Evolutionary conservation across 2,888 invertebrate genomes (phyloP).

Genomic region (Pyrocoelia pectoralis): DNA sequence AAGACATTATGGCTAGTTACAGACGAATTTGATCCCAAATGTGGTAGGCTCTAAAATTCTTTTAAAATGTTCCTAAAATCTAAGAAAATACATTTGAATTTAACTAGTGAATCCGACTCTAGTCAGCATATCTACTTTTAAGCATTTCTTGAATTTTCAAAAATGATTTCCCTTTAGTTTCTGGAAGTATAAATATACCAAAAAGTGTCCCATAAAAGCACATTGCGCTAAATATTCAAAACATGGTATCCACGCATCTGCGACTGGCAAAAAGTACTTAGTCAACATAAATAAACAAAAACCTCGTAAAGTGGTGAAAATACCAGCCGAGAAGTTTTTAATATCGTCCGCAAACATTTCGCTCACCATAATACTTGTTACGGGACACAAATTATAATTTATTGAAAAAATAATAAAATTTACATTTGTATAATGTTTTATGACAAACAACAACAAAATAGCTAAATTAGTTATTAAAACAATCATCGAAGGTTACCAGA

Average conservation of each 20-base stretch:
- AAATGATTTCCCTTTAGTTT: slow-evolving; percentile 65
- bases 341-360: slow-evolving; percentile 71
- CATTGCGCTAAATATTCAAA: slow-evolving; percentile 64
- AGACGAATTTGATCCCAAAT: too few relatives aligned
- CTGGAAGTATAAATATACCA: slow-evolving; percentile 66
- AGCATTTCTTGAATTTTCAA: slow-evolving; percentile 67
- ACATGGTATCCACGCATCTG: slow-evolving; percentile 64
- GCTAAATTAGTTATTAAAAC: too few relatives aligned
- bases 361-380: slow-evolving; percentile 69
- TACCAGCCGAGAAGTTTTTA: slow-evolving; percentile 66
- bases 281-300: slow-evolving; percentile 65
- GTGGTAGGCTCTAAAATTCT: too few relatives aligned
- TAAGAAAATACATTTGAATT: too few relatives aligned
- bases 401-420: too few relatives aligned
- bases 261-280: slow-evolving; percentile 66
- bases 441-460: too few relatives aligned
- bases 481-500: too few relatives aligned
- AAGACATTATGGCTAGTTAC: too few relatives aligned
- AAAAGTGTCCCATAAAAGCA: slow-evolving; percentile 66
- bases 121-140: background rate
- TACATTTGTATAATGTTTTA: too few relatives aligned
- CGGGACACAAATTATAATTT: too few relatives aligned
- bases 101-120: too few relatives aligned
- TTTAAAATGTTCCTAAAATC: too few relatives aligned
- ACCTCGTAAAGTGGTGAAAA: slow-evolving; percentile 65